phyloP scores from a whole-genome alignment of 2,797 vertebrate species.

The Oryzias dopingdopingensis region DNA sequence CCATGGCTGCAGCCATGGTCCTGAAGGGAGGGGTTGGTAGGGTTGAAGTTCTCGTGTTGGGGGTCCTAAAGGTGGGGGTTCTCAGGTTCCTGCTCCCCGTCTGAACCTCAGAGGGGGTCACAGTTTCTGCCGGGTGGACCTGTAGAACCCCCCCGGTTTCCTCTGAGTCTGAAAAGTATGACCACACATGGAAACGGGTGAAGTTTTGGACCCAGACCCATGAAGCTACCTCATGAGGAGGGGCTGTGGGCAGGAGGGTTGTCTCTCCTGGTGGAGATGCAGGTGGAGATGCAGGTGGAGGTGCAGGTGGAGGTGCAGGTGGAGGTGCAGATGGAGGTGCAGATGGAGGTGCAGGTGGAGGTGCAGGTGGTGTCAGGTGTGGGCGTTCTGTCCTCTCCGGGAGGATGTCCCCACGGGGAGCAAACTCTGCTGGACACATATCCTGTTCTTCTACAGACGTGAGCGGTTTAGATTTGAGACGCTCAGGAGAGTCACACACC shows the following conservation, averaged over 20 bases:
- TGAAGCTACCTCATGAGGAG: background rate
- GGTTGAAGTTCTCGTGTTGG: background rate
- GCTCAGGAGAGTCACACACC: slow-evolving; percentile 62
- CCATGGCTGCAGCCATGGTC: background rate
- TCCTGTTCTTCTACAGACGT: slow-evolving; percentile 34
- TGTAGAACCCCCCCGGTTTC: rapidly evolving
- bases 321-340: too few relatives aligned
- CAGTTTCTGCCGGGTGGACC: rapidly evolving
- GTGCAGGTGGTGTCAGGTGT: background rate
- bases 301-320: too few relatives aligned
- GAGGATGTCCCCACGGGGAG: background rate
- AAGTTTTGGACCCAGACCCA: slow-evolving; percentile 14
- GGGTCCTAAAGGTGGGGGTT: background rate
- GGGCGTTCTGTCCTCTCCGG: rapidly evolving
- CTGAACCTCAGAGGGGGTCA: background rate
- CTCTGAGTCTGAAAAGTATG: background rate
- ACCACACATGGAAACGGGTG: slow-evolving; percentile 9
- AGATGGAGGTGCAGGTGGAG: too few relatives aligned
- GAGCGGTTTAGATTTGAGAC: slow-evolving; percentile 22
- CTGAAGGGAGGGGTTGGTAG: too few relatives aligned
- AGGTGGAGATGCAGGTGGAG: too few relatives aligned
- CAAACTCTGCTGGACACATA: slow-evolving; percentile 31
- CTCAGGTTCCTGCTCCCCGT: too few relatives aligned
- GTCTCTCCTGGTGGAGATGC: too few relatives aligned
- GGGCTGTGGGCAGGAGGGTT: background rate